These are phyloP conservation scores for Zosterops pallidus DNA, from an alignment of 2,113 vertebrate species.

Conservation along the genomic window DNA sequence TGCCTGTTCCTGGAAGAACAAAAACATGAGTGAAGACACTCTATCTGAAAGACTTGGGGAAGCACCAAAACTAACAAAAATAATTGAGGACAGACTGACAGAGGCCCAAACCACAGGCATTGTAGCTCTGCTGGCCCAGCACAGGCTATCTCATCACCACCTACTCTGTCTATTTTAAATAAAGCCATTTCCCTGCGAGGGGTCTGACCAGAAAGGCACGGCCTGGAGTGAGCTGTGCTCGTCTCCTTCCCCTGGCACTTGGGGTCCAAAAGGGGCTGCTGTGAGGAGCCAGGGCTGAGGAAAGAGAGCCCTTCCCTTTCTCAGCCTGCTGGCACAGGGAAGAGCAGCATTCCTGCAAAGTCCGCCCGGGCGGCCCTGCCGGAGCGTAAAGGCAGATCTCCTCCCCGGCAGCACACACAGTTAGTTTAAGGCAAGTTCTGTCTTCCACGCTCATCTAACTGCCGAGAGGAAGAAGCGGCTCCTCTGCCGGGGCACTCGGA, in stretches of 20 bases:
- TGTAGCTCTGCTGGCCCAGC: conserved; percentile 27
- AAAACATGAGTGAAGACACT: neutral
- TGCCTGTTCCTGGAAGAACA: conserved; percentile 15
- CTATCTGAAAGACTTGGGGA: conserved; percentile 4
- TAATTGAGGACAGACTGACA: neutral
- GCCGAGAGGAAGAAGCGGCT: neutral
- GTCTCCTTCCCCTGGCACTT: neutral
- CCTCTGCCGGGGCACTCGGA: neutral
- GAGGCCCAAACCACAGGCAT: neutral
- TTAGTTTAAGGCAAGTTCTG: neutral
- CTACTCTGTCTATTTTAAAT: conserved; percentile 23
- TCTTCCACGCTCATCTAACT: neutral
- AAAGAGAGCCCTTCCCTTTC: no score
- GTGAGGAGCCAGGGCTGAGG: rapidly evolving
- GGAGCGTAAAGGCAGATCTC: rapidly evolving
- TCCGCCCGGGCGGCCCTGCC: neutral
- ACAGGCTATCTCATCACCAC: neutral
- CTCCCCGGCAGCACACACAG: neutral
- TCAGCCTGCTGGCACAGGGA: rapidly evolving
- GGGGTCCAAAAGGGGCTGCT: neutral
- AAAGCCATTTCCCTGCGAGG: neutral
- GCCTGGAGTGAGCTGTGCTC: rapidly evolving
- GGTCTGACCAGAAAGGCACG: neutral
- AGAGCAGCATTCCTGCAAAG: rapidly evolving
- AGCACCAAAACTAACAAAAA: neutral